Evolutionary conservation across 2,888 invertebrate species (phyloP), one percentile per base, ranked within the genome.

Genomic region (Hyles lineata): DNA sequence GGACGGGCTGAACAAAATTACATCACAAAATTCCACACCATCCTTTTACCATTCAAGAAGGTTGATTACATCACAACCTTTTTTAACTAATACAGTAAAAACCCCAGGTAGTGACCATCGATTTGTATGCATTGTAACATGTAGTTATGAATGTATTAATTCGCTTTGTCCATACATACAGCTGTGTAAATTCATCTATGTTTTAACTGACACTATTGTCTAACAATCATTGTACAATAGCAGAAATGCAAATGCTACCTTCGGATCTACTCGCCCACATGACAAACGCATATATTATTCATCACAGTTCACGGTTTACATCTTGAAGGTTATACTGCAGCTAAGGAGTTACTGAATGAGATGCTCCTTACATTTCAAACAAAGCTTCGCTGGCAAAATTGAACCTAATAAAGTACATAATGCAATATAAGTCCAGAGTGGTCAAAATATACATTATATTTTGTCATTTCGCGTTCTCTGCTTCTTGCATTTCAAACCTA

Each of bases 191-290:
- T 78, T 79, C 82, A 79, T 82, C 81, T 83, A 82, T 83, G 77
- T 84, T 83, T 21, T 83, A 82, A 79, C 82, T 79, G 77, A 79
- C 76, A 77, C 82, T 74, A 88, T 89, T 89, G 88, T 89, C 77
- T 69, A 77, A 76, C 76, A 83, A 80, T 83, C 79, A 78, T 82
- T 81, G 83, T 84, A 84, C 82, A 85, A 86, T 83, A 78, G 72
- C 79, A 80, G 70, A 79, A 85, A 88, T 87, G 86, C 82, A 83
- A 89, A 88, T 88, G 75, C 80, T 78, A 79, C 76, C 77, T 79
- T 73, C 78, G 75, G 74, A 76, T 79, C 79, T 69, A 79, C 77
- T 84, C 83, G 80, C 82, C 80, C 79, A 84, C 82, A 80, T 81
- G 73, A 76, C 74, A 76, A 75, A 74, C 76, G 78, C 76, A 76